These are phyloP conservation scores for Turritopsis rubra DNA, from an alignment of 30 jellyfish, hydroid and myxozoan genomes.

Conservation along the genomic window DNA sequence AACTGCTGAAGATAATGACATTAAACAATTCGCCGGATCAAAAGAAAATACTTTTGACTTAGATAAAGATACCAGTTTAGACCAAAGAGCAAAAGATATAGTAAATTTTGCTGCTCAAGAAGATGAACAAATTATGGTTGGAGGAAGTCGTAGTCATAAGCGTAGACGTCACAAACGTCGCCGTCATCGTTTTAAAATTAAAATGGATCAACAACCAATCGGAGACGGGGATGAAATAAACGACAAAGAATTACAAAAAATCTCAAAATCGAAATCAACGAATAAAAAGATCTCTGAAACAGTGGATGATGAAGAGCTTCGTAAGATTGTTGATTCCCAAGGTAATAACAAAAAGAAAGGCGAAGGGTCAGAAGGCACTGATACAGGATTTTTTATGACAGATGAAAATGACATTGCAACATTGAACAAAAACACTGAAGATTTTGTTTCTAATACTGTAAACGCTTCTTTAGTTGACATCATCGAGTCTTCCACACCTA, in stretches of 20 bases:
- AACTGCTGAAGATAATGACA: not conserved
- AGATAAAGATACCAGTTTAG: conserved; percentile 1
- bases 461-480: conserved; percentile 25
- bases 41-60: not conserved
- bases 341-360: not conserved
- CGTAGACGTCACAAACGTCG: conserved; percentile 9
- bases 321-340: not conserved
- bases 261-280: not conserved
- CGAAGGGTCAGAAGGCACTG: conserved; percentile 9
- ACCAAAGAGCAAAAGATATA: conserved; percentile 1
- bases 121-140: conserved; percentile 19
- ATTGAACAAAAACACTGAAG: conserved; percentile 21
- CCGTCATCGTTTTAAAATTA: not conserved
- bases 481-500: not conserved
- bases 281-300: not conserved
- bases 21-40: not conserved
- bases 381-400: conserved; percentile 32
- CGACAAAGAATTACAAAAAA: not conserved
- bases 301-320: not conserved
- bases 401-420: conserved; percentile 24
- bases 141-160: conserved; percentile 31
- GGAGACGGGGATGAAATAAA: not conserved
- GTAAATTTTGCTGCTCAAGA: conserved; percentile 10
- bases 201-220: not conserved
- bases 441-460: conserved; percentile 18